These are phyloP conservation scores for Palythoa caribaeorum DNA, from an alignment of 92 coral and sea anemone genomes.

Conservation along the genomic window DNA sequence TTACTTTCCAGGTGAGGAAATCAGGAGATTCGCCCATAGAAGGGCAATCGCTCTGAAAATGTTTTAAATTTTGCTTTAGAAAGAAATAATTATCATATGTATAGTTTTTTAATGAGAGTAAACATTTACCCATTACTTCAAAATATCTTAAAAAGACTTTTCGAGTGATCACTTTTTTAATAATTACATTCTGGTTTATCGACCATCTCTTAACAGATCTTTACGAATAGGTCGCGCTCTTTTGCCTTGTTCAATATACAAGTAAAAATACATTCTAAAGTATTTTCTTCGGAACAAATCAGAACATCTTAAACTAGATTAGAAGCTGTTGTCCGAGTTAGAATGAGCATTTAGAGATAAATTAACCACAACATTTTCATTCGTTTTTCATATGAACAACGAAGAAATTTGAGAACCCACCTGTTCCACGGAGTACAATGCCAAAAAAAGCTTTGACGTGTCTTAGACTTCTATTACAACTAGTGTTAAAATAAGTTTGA, in stretches of 20 bases:
- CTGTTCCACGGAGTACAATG: not conserved
- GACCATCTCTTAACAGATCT: too few species aligned
- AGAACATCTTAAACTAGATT: not conserved
- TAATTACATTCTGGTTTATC: not conserved
- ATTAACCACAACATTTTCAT: not conserved
- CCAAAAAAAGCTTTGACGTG: not conserved
- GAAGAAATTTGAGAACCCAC: not conserved
- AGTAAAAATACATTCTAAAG: too few species aligned
- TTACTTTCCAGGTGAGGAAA: not conserved
- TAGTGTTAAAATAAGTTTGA: not conserved
- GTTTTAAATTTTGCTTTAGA: not conserved
- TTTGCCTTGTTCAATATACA: not conserved
- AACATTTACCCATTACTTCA: too few species aligned
- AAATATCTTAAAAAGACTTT: too few species aligned
- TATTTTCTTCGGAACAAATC: not conserved
- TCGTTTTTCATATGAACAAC: not conserved
- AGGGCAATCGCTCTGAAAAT: not conserved
- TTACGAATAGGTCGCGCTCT: not conserved
- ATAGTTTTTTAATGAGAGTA: not conserved
- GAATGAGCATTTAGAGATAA: too few species aligned
- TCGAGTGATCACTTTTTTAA: not conserved
- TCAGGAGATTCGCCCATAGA: not conserved
- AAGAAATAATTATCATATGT: not conserved
- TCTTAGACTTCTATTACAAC: not conserved
- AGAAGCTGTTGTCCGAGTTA: not conserved